Evolutionary conservation across 2,888 invertebrate genomes (phyloP), one percentile per base, ranked within the genome.

Genomic region (Drosophila peninsularis): DNA sequence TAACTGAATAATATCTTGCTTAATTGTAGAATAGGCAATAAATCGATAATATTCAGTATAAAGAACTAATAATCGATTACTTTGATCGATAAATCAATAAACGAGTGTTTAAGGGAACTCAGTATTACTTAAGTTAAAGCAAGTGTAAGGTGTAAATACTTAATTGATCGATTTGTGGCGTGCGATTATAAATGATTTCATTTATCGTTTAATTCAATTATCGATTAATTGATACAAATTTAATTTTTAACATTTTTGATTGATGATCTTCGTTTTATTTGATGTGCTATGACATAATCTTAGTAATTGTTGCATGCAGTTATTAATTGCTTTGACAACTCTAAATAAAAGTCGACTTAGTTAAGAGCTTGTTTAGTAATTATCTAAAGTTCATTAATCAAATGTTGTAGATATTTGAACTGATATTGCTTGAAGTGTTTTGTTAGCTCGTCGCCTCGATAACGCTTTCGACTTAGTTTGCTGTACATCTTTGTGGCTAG

Each of bases 391-490:
- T 14, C 32, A 39, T 7, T 34, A 42, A 44, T 53, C 53, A 49
- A 37, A 30, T 63, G 17, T n/a, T 13, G 6, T 27, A 21, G 49
- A 39, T 55, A 36, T 50, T 53, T 3, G 30, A 54, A 44, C 30
- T 60, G 30, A 41, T 34, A 27, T 27, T 34, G 32, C 7, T 41
- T 63, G 19, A n/a, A 60, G 60, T 54, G 60, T 53, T 71, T 30
- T 47, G 7, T 24, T 21, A 19, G 14, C 32, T 27, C 13, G 9
- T 45, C n/a, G 32, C 3, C 30, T 55, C 17, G 75, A 72, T 74
- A 72, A 57, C 39, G 21, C 42, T 57, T 49, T 1, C 1, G 19
- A 27, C 11, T 27, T 27, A 13, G 17, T 11, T 39, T 53, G 24
- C n/a, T 11, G 24, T 3, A 24, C 7, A 9, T 37, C 24, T 36